Conservation (phyloP, 2,888 invertebrate species). For the Chamaedrilus cognettii region DNA sequence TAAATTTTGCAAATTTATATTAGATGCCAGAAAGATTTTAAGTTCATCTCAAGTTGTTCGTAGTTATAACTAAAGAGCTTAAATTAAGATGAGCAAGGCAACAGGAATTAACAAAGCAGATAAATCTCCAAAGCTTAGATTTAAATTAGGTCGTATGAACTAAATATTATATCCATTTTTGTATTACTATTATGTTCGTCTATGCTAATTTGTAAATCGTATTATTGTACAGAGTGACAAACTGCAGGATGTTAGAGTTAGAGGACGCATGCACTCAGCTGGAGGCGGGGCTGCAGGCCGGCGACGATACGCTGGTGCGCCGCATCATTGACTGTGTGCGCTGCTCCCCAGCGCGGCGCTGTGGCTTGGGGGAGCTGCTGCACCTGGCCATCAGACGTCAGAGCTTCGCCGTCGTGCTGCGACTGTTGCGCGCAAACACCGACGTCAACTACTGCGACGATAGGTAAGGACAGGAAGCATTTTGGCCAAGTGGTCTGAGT, state of each 20-base stretch:
- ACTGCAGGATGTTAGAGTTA: constrained; percentile 10
- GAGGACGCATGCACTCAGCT: constrained; percentile 7
- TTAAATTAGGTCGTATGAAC: too few relatives aligned
- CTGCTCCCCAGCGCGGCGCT: background rate
- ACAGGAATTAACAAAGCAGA: background rate
- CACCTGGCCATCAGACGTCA: constrained; percentile 4
- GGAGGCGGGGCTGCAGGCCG: background rate
- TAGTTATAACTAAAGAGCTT: too few relatives aligned
- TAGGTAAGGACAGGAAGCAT: too few relatives aligned
- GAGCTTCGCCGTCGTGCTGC: background rate
- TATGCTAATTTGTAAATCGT: too few relatives aligned
- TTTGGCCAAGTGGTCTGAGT: too few relatives aligned
- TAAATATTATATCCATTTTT: too few relatives aligned
- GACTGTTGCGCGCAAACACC: background rate
- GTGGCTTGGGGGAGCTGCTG: background rate
- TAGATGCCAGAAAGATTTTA: too few relatives aligned
- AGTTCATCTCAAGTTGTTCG: too few relatives aligned
- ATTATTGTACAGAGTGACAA: too few relatives aligned
- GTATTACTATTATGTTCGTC: too few relatives aligned
- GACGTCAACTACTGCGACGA: constrained; percentile 5
- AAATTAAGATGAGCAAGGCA: background rate
- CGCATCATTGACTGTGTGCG: constrained; percentile 6
- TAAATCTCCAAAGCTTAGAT: too few relatives aligned
- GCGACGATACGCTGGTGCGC: background rate
- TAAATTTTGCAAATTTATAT: too few relatives aligned